A percentile compares a stretch with the other conserved stretches of the same genome.
Evolutionary conservation across 2,888 invertebrate genomes (phyloP).

Genomic region (Dolichomitus sp.): DNA sequence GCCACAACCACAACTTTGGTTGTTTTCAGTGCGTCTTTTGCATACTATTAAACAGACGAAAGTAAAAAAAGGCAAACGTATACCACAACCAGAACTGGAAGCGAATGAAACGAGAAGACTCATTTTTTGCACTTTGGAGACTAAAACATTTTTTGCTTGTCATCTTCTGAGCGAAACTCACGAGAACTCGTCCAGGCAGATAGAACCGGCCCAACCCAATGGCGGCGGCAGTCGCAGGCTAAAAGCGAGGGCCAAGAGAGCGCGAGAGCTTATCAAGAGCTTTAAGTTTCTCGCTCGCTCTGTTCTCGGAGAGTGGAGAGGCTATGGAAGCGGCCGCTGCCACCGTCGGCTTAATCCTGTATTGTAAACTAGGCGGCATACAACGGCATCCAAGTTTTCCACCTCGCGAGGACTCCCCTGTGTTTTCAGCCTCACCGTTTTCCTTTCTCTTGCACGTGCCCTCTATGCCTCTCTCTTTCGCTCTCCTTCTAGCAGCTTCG

Average conservation of each 20-base stretch:
- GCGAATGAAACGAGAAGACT: background rate
- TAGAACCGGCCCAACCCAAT: constrained; percentile 48
- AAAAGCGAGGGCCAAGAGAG: constrained; percentile 68
- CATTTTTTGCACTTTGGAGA: background rate
- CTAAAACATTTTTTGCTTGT: constrained; percentile 19
- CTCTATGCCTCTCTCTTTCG: constrained; percentile 68
- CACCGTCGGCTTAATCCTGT: constrained; percentile 82
- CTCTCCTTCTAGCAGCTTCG: constrained; percentile 63
- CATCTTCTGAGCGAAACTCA: constrained; percentile 16
- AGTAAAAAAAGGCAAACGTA: background rate
- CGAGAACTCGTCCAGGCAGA: constrained; percentile 44
- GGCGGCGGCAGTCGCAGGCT: constrained; percentile 45
- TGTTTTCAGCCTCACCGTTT: constrained; percentile 60
- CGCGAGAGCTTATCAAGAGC: constrained; percentile 82
- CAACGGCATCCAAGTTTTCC: constrained; percentile 80
- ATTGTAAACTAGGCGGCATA: constrained; percentile 83
- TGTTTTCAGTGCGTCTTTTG: background rate
- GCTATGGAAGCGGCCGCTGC: constrained; percentile 61
- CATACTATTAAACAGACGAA: background rate
- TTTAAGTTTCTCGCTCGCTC: constrained; percentile 79
- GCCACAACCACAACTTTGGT: background rate
- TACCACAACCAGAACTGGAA: background rate
- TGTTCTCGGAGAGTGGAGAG: constrained; percentile 51
- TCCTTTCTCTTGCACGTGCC: constrained; percentile 66
- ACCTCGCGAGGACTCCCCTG: constrained; percentile 67